These are phyloP conservation scores for Brienomyrus longianalis DNA, from an alignment of 2,113 vertebrate species.

Conservation along the genomic window DNA sequence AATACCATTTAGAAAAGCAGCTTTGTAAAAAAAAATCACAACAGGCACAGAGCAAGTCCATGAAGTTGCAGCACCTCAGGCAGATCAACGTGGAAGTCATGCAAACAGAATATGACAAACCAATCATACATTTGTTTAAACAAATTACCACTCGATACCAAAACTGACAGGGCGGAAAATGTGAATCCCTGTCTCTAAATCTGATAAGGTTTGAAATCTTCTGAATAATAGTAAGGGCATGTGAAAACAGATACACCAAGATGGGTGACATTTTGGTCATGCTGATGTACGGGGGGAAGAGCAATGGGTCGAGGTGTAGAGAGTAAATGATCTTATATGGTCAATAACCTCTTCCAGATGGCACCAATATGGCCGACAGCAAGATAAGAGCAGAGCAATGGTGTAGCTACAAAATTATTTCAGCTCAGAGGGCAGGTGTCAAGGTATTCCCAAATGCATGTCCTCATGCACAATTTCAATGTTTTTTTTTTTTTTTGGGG, in stretches of 20 bases:
- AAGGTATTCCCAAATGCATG: neutral
- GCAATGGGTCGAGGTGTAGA: neutral
- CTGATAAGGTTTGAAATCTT: neutral
- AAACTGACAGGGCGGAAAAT: neutral
- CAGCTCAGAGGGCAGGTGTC: neutral
- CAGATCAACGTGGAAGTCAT: neutral
- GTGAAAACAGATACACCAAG: neutral
- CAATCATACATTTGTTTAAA: neutral
- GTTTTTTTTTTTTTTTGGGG: neutral
- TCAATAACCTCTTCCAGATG: neutral
- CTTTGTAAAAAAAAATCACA: neutral
- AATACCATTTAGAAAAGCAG: neutral
- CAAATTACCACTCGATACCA: neutral
- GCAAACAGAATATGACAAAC: neutral
- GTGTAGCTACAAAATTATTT: neutral
- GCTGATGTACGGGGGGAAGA: neutral
- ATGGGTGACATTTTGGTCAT: neutral
- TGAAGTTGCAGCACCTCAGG: neutral
- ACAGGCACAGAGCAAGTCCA: neutral
- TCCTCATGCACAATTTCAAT: neutral
- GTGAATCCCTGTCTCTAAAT: neutral
- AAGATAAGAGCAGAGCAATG: neutral
- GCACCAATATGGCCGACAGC: neutral
- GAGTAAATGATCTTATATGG: neutral
- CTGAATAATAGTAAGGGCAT: neutral